Evolutionary conservation across 2,888 invertebrate genomes (phyloP).

Genomic region (Podabrus alpinus): DNA sequence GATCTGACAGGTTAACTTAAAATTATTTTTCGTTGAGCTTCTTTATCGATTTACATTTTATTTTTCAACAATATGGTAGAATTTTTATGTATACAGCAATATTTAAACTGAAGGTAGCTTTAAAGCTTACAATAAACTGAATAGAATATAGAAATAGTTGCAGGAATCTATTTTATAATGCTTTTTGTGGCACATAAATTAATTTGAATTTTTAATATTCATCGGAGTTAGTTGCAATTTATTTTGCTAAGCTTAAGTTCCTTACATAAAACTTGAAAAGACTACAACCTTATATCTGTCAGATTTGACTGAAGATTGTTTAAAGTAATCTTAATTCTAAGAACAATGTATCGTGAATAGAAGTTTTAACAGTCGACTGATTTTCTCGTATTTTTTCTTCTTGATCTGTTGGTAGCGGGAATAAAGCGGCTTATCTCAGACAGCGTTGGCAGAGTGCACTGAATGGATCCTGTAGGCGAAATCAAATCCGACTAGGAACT

Average conservation of each 20-base stretch:
- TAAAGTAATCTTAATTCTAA: constrained; percentile 19
- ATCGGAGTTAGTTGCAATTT: background rate
- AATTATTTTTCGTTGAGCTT: background rate
- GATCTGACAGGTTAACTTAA: background rate
- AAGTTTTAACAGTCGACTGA: constrained; percentile 22
- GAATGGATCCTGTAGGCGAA: constrained; percentile 41
- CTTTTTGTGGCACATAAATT: background rate
- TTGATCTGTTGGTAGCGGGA: constrained; percentile 29
- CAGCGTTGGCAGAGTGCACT: constrained; percentile 41
- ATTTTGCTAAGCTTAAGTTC: background rate
- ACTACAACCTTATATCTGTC: constrained; percentile 19
- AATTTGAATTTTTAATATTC: background rate
- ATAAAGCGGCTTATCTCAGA: constrained; percentile 42
- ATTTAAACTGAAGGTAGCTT: background rate
- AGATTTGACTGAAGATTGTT: constrained; percentile 16
- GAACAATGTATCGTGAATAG: constrained; percentile 21
- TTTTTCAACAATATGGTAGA: background rate
- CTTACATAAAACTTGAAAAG: constrained; percentile 7
- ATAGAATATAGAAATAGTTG: background rate
- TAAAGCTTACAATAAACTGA: background rate
- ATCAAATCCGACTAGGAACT: constrained; percentile 48
- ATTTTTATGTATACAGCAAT: background rate
- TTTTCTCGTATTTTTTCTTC: constrained; percentile 24
- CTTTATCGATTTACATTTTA: background rate
- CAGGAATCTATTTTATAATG: background rate